Base-by-base conservation (phyloP, 1,140 invertebrate genomes). In the Neodiprion pinetum region DNA sequence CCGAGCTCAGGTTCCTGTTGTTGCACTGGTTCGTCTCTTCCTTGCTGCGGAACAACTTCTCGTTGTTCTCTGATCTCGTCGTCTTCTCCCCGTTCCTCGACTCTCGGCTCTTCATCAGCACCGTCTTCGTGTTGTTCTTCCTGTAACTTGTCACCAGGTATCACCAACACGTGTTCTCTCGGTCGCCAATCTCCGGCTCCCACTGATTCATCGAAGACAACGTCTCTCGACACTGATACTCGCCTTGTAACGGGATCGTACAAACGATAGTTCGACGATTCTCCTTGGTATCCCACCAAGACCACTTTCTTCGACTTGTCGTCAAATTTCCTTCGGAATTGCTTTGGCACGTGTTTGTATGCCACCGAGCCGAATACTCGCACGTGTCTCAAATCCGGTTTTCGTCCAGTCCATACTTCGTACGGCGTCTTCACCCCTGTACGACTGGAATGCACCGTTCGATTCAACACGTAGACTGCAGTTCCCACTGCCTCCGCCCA, bases 401-500 rank as follows among this genome's bases (percentile, higher is more conserved):
- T 76, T 3, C 17, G 9, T 28, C 53, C 50, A 53, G 72, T 72
- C 72, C 72, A 76, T 69, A 71, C 70, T 76, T 79, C 73, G 28
- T 71, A 72, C 10, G 74, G 76, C 10, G 71, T 76, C 8, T 28
- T 48, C 2, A 28, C 67, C 48, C 12, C 23, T 21, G 14, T 17
- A 73, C 67, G 67, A 48, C 67, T 17, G 3, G 49, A 70, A 12
- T 67, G 49, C 3, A 73, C 67, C 40, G 53, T 28, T 80, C 78
- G 69, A 72, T 86, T 87, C 48, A 78, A 76, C 10, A 84, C 72
- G 70, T 86, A 82, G 10, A 74, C 76, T 1, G 83, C 83, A 8
- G 84, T 88, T 67, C 78, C 75, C 0, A 87, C 76, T 21, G 88
- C 87, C 82, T 90, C 87, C 78, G 53, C 53, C 53, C 53, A 61